Evolutionary conservation across 2,888 invertebrate species (phyloP).

Genomic region (Netelia melanura): DNA sequence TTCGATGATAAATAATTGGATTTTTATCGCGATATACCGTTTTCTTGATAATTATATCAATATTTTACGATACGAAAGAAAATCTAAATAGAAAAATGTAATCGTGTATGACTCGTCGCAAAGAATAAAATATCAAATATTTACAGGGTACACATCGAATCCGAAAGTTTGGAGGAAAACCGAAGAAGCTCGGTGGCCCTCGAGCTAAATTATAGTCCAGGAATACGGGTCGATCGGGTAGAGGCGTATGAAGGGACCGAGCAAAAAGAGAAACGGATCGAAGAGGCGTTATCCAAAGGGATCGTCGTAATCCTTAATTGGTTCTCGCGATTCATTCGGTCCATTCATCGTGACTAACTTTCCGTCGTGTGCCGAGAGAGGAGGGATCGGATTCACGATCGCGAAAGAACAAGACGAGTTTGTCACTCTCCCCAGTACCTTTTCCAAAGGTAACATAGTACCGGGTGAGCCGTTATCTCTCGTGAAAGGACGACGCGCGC

Average conservation of each 20-base stretch:
- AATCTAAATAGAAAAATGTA: neutral
- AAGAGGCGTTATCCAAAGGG: slow-evolving; percentile 58
- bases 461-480: slow-evolving; percentile 2
- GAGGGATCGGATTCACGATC: slow-evolving; percentile 74
- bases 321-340: slow-evolving; percentile 83
- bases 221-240: neutral
- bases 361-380: slow-evolving; percentile 63
- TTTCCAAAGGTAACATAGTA: neutral
- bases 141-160: neutral
- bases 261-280: slow-evolving; percentile 49
- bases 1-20: too few relatives aligned
- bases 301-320: slow-evolving; percentile 82
- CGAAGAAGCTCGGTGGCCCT: slow-evolving; percentile 16
- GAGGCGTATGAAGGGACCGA: slow-evolving; percentile 7
- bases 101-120: slow-evolving; percentile 3
- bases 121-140: slow-evolving; percentile 32
- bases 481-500: slow-evolving; percentile 34
- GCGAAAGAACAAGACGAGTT: slow-evolving; percentile 71
- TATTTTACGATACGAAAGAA: slow-evolving; percentile 43
- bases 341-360: slow-evolving; percentile 81
- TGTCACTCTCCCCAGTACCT: slow-evolving; percentile 23
- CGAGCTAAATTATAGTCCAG: slow-evolving; percentile 1
- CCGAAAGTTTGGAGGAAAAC: slow-evolving; percentile 20
- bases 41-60: slow-evolving; percentile 48
- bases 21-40: slow-evolving; percentile 20